Base-by-base conservation (phyloP, 2,797 vertebrate species). In the Xerus rutilus region DNA sequence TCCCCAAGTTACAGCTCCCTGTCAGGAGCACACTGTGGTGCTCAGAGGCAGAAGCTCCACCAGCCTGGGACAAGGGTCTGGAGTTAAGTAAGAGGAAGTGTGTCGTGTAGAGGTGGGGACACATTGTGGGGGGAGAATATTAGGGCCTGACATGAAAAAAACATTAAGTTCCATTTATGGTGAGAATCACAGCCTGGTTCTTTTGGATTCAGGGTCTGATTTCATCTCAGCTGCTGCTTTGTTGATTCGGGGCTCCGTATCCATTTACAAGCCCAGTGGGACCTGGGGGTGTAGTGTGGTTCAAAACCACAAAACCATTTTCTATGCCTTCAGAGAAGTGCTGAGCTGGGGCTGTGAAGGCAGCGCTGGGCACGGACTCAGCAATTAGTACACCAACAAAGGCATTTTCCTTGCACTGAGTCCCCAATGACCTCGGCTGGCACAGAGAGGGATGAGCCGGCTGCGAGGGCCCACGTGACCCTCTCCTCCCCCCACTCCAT, bases 251-350 rank as follows among this genome's bases (percentile, higher is more conserved):
- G 87, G 62, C 91, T 82, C 64, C 1, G 43, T 35, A 86, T 62
- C 92, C 70, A 85, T 86, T 79, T 94, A 89, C 64, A 93, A 82
- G 81, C 57, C 86, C 73, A 47, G 30, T 21, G 96, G 96, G 97
- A 92, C 28, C 43, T n/a, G 25, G 91, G 76, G 30, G 32, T 43
- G 73, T 84, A 23, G 1, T 88, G 91, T 79, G 96, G 89, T 96
- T 87, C 82, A 81, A 92, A 96, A 95, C 84, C 96, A 92, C 86
- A 89, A 91, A 96, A n/a, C 77, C 52, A 12, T 47, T 70, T 87
- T 91, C 84, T n/a, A 7, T 89, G 77, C 81, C 18, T 70, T 0
- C 8, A 77, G 83, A 3, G 59, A 96, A 98, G 89, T 74, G 93
- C 78, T 1, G 43, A 95, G 35, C 4, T 47, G 93, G 82, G 96